Base-by-base conservation (phyloP, 2,888 invertebrate genomes). In the Dusona sp. region DNA sequence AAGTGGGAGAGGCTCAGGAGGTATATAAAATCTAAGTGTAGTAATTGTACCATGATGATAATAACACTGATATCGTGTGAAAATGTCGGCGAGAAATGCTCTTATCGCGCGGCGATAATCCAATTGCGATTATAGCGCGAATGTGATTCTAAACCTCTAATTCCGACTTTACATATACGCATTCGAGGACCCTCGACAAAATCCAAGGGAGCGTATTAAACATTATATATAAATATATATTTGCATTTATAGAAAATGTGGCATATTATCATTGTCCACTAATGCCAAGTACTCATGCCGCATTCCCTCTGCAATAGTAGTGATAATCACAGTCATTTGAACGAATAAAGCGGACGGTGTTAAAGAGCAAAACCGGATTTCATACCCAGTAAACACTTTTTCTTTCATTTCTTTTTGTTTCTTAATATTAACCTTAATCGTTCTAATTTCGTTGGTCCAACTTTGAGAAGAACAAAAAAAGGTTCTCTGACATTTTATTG, bases 61-160 rank as follows among this genome's bases (percentile, higher is more conserved):
- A 79, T 78, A 78, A 25, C 48, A 33, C 70, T 16, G 72, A 83
- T 83, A 54, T 54, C 54, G 54, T 65, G 48, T 45, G 57, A 19
- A 25, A 29, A 70, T 38, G 79, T 65, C 61, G 45, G 51, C 65
- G 68, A 51, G 48, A 51, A 42, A 48, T 33, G 48, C 85, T 73
- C 78, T 85, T 85, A 85, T 81, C 85, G 54, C 85, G 54, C 54
- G 16, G 48, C 48, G 54, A 61, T 78, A 81, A 85, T 77, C 78
- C 81, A 73, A 85, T 85, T 78, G 81, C 57, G 65, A 78, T 85
- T 85, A 81, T 73, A 67, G 65, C 73, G 54, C 78, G 72, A 85
- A 81, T 78, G 85, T 85, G 78, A 67, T 81, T 78, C 85, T 81
- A 78, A 81, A 78, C 78, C 85, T 73, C 78, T 74, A 85, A 85